phyloP scores from a whole-genome alignment of 2,113 vertebrate genomes.

The Hippocampus abdominalis region DNA sequence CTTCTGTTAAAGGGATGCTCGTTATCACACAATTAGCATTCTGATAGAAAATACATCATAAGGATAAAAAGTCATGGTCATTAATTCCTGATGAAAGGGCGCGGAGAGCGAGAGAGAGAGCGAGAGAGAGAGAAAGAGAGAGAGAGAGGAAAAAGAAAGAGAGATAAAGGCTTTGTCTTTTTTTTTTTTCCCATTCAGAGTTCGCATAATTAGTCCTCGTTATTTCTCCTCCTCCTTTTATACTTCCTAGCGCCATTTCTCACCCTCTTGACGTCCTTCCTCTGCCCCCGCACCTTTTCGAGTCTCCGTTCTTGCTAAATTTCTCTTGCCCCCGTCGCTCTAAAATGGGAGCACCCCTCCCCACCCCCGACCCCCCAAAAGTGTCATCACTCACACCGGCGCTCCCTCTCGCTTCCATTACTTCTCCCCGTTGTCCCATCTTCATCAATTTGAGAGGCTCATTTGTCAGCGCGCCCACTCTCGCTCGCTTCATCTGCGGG shows the following conservation, averaged over 20 bases:
- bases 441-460: slow-evolving; percentile 41
- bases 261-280: slow-evolving; percentile 44
- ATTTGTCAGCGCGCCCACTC: slow-evolving; percentile 22
- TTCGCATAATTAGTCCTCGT: slow-evolving; percentile 64
- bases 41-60: slow-evolving; percentile 74
- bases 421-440: slow-evolving; percentile 28
- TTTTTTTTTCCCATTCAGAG: slow-evolving; percentile 64
- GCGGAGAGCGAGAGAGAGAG: slow-evolving; percentile 27
- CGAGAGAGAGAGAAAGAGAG: slow-evolving; percentile 18
- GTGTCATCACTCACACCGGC: slow-evolving; percentile 41
- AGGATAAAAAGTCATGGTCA: slow-evolving; percentile 76
- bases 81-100: slow-evolving; percentile 75
- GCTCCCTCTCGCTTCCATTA: slow-evolving; percentile 52
- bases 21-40: slow-evolving; percentile 74
- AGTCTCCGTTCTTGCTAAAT: slow-evolving; percentile 41
- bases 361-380: slow-evolving; percentile 43
- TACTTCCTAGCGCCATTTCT: slow-evolving; percentile 47
- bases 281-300: slow-evolving; percentile 54
- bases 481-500: slow-evolving; percentile 38
- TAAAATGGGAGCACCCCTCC: slow-evolving; percentile 43
- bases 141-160: slow-evolving; percentile 9
- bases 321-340: slow-evolving; percentile 39
- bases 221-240: slow-evolving; percentile 42
- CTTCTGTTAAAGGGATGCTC: slow-evolving; percentile 78
- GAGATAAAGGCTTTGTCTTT: slow-evolving; percentile 58